Base-by-base conservation (phyloP, 2,888 invertebrate genomes). In the Macaria notata region DNA sequence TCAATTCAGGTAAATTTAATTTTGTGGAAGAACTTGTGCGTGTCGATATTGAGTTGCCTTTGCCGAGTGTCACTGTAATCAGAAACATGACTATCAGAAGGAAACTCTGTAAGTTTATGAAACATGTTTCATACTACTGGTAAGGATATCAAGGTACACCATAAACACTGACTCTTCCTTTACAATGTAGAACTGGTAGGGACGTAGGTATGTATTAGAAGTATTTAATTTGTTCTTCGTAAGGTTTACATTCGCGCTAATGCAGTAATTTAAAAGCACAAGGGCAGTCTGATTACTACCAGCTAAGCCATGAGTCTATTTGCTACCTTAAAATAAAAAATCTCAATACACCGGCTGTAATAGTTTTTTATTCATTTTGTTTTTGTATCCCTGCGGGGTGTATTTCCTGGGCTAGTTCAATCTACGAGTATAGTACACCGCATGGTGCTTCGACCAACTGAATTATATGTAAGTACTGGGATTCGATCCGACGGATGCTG, bases 401-500 rank as follows among this genome's bases (percentile, higher is more conserved):
- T 77, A n/a, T 80, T 83, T 83, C 81, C 83, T 78, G 78, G 77
- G 72, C 71, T 70, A 69, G 73, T 80, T 79, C 76, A 81, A 81
- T 80, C 76, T 72, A n/a, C n/a, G n/a, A n/a, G n/a, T n/a, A 63
- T 81, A 73, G 74, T 72, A 70, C 86, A 74, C 88, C 78, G 77
- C 87, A 84, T 87, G 86, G 87, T 80, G 80, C 82, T 81, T 81
- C 79, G 48, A 79, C 71, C 83, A 83, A 83, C 84, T 83, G 85
- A 88, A 83, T 86, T 86, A 88, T 87, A 83, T 72, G 77, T n/a
- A n/a, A n/a, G n/a, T 75, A 64, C 66, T 69, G 68, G 76, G 76
- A 79, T 79, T 74, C 75, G 80, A 77, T 75, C 73, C 68, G 76
- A 78, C 78, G 69, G 72, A 73, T 19, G 19, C 19, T 19, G 2